Conservation (phyloP, 2,113 vertebrate species). For the Sinocyclocheilus maitianheensis region DNA sequence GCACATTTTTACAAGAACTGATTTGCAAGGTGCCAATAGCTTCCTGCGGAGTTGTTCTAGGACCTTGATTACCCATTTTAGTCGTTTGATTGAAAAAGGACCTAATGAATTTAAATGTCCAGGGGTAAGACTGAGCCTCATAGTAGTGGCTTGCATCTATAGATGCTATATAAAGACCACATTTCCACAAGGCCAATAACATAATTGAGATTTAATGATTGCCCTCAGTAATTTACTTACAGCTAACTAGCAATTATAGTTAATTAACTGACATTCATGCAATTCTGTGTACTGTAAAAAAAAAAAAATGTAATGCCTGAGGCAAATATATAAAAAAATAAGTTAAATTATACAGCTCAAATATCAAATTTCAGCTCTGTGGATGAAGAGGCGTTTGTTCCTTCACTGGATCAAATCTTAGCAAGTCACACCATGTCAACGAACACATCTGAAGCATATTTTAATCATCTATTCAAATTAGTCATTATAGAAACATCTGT, state of each 20-base stretch:
- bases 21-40: not conserved
- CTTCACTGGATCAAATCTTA: not conserved
- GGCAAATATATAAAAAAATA: not conserved
- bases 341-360: not conserved
- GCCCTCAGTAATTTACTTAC: not conserved
- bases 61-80: conserved; percentile 3
- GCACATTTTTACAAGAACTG: conserved; percentile 3
- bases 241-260: conserved; percentile 9
- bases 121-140: not conserved
- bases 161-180: not conserved
- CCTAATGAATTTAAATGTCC: not conserved
- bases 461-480: conserved; percentile 11
- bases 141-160: not conserved
- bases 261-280: conserved; percentile 17
- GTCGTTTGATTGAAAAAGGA: not conserved
- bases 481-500: conserved; percentile 26
- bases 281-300: conserved; percentile 14
- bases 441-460: not conserved
- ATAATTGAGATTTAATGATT: not conserved
- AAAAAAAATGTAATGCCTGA: not conserved
- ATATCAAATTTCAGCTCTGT: not conserved
- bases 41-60: not conserved
- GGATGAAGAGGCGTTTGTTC: not conserved
- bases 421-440: not conserved
- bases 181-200: not conserved